These are phyloP conservation scores for Archivesica marissinica DNA, from an alignment of 1,140 invertebrate species.

Conservation along the genomic window DNA sequence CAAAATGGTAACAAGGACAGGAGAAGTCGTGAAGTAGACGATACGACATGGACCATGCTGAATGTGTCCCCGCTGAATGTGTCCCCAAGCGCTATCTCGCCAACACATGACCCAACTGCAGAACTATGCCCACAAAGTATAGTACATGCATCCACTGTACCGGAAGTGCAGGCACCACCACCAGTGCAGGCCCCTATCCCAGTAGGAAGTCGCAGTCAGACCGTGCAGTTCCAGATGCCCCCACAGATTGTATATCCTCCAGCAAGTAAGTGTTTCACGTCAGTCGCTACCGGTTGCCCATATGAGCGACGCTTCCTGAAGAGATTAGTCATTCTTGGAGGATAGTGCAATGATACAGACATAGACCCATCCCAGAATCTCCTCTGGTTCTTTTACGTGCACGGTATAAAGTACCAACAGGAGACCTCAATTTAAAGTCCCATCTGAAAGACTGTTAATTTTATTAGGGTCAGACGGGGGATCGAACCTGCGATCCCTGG, in stretches of 20 bases:
- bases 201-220: too few species aligned
- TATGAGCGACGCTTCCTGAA: too few species aligned
- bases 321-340: too few species aligned
- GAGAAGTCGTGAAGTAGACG: background rate
- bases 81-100: background rate
- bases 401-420: too few species aligned
- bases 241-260: slow-evolving; percentile 37
- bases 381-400: too few species aligned
- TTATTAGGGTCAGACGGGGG: too few species aligned
- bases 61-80: background rate
- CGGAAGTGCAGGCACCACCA: background rate
- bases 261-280: slow-evolving; percentile 42
- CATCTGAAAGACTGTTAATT: too few species aligned
- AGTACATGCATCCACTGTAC: background rate
- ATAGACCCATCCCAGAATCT: too few species aligned
- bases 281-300: too few species aligned
- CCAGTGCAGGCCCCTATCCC: background rate
- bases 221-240: slow-evolving; percentile 25
- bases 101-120: background rate
- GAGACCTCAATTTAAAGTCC: too few species aligned
- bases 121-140: background rate
- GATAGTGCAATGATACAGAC: too few species aligned
- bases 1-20: slow-evolving; percentile 1
- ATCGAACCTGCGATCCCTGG: too few species aligned
- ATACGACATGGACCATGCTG: slow-evolving; percentile 24